Evolutionary conservation across 2,113 vertebrate genomes (phyloP), one percentile per base, ranked within the genome.

Genomic region (Pungitius pungitius): DNA sequence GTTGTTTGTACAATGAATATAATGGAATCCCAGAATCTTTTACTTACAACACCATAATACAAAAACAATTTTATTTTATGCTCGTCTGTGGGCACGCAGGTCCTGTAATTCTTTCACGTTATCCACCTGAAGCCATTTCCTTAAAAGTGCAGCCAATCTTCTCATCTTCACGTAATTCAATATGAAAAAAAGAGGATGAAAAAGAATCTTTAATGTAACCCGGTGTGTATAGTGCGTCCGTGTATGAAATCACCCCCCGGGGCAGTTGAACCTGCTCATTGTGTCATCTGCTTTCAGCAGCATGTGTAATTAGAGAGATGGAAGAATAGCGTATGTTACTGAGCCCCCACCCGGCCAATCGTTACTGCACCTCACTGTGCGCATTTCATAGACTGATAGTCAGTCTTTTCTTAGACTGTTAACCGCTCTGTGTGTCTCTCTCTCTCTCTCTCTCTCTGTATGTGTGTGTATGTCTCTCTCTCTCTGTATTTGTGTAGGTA

Each of bases 401-500:
- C 56, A 75, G 13, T 68, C 45, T 65, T 62, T 42, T 60, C 17
- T 54, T 12, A 22, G 10, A 4, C 62, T n/a, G 15, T 76, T 66
- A 69, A 76, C 14, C 24, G 17, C 17, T 37, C 27, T 62, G 60
- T 82, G 18, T 71, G 15, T 56, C 42, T n/a, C n/a, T n/a, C n/a
- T n/a, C n/a, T n/a, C n/a, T n/a, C n/a, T 82, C n/a, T n/a, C n/a
- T n/a, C n/a, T n/a, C n/a, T n/a, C n/a, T 68, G 24, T 80, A 27
- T 77, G 35, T 60, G 52, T 75, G 54, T 68, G 26, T 51, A 27
- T 67, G 33, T 56, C 42, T n/a, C n/a, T n/a, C n/a, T n/a, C n/a
- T n/a, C n/a, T n/a, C n/a, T 82, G 6, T 73, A 3, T 52, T 37
- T 78, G 1, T 49, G 39, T 24, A 95, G 94, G 89, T 93, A 58